Percentiles rank a stretch among this genome's conserved stretches.
These are phyloP conservation scores for Drymodes brunneopygia DNA, from an alignment of 2,113 vertebrate genomes.

Conservation along the genomic window DNA sequence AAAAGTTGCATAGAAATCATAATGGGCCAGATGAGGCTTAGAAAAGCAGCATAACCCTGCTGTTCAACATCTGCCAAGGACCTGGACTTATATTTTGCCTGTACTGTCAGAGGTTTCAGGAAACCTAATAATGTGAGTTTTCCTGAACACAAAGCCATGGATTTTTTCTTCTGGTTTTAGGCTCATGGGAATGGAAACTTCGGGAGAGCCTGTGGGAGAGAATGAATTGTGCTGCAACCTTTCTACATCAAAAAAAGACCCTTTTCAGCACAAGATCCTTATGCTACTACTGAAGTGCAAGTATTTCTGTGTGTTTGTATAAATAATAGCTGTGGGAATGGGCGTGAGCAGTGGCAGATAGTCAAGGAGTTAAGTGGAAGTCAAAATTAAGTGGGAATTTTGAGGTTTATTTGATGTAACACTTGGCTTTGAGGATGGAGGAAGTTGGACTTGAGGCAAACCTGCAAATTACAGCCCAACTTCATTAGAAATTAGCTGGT, in stretches of 20 bases:
- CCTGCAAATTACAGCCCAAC: constrained; percentile 47
- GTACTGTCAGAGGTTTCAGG: neutral
- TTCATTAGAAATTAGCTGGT: constrained; percentile 56
- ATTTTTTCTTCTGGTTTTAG: neutral
- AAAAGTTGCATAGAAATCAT: neutral
- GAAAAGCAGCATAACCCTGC: neutral
- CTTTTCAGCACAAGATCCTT: neutral
- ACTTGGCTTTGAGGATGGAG: constrained; percentile 47
- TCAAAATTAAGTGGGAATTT: constrained; percentile 61
- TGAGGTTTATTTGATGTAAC: constrained; percentile 57
- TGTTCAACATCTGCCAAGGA: neutral
- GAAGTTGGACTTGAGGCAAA: constrained; percentile 59
- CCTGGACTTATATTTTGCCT: neutral
- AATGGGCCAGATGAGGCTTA: neutral
- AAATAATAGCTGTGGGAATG: constrained; percentile 50
- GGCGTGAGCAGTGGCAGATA: neutral
- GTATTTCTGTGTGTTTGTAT: constrained; percentile 23
- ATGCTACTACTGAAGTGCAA: neutral
- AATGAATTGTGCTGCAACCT: neutral
- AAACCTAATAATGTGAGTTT: neutral
- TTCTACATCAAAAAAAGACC: neutral
- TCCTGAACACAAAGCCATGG: neutral
- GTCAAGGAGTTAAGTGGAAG: constrained; percentile 57
- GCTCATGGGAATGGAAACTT: neutral
- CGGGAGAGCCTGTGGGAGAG: neutral